Percentiles rank a stretch among this genome's conserved stretches.
phyloP scores from a whole-genome alignment of 2,797 vertebrate genomes.

The Tadarida brasiliensis region DNA sequence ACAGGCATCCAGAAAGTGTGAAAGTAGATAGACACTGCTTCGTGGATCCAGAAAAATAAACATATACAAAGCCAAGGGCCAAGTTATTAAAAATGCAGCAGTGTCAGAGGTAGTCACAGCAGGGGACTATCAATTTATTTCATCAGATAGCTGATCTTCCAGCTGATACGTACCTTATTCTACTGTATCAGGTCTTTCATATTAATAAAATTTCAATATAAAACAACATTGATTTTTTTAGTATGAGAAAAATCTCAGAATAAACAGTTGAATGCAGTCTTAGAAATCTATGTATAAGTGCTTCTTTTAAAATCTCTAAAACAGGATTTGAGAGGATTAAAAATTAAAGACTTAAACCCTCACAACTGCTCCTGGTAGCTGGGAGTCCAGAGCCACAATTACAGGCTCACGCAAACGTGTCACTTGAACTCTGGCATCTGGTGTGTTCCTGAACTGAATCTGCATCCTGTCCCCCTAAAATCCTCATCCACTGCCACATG shows the following conservation, averaged over 20 bases:
- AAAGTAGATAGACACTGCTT: not conserved
- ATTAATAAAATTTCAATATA: not conserved
- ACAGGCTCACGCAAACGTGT: not conserved
- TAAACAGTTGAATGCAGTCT: slow-evolving; percentile 28
- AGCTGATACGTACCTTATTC: not conserved
- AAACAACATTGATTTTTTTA: not conserved
- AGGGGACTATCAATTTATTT: not conserved
- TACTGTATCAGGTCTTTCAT: not conserved
- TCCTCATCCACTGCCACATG: not conserved
- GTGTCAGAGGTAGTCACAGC: not conserved
- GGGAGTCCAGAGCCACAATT: not conserved
- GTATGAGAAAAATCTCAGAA: slow-evolving; percentile 14
- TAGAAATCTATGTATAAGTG: not conserved
- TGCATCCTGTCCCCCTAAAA: not conserved
- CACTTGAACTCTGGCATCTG: not conserved
- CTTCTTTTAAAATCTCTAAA: not conserved
- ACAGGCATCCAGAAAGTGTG: not conserved
- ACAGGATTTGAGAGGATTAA: not conserved
- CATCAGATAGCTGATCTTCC: not conserved
- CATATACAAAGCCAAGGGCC: not conserved
- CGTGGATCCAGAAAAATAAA: not conserved
- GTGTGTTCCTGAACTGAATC: not conserved
- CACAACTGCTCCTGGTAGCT: not conserved
- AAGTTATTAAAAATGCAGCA: not conserved
- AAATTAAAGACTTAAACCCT: not conserved